These are phyloP conservation scores for Bombus superbus DNA, from an alignment of 1,140 invertebrate genomes.

Conservation along the genomic window DNA sequence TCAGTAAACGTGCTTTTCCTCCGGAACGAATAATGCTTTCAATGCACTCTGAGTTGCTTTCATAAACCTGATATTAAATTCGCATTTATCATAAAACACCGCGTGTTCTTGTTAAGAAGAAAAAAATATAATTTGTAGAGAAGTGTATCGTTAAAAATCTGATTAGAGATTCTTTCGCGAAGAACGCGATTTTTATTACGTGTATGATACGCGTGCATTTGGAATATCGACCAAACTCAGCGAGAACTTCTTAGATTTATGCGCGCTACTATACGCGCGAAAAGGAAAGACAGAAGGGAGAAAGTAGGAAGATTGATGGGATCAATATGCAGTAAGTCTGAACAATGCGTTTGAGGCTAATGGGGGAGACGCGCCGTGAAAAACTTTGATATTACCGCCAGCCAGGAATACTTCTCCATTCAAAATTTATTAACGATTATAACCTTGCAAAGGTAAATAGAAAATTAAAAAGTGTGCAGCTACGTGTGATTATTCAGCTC, in stretches of 20 bases:
- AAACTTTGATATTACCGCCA: slow-evolving; percentile 56
- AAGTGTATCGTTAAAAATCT: not conserved
- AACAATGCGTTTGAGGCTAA: slow-evolving; percentile 78
- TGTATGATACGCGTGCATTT: not conserved
- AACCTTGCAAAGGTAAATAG: not conserved
- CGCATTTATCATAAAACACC: not conserved
- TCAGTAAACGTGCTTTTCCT: slow-evolving; percentile 36
- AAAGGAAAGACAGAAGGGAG: slow-evolving; percentile 56
- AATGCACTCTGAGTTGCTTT: not conserved
- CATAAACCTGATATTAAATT: slow-evolving; percentile 19
- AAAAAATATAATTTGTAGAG: not conserved
- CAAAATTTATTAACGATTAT: slow-evolving; percentile 11
- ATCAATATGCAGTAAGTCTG: slow-evolving; percentile 83
- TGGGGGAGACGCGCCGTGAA: slow-evolving; percentile 74
- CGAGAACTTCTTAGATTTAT: slow-evolving; percentile 49
- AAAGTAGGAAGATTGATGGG: slow-evolving; percentile 76
- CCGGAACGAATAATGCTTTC: slow-evolving; percentile 24
- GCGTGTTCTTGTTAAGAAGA: not conserved
- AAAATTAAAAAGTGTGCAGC: not conserved
- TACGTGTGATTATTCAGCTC: not conserved
- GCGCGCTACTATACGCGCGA: slow-evolving; percentile 8
- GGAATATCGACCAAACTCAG: slow-evolving; percentile 47
- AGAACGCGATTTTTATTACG: slow-evolving; percentile 5
- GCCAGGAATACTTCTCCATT: slow-evolving; percentile 37
- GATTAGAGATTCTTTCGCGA: not conserved